phyloP scores from a whole-genome alignment of 1,140 invertebrate genomes.

The Nylanderia fulva region DNA sequence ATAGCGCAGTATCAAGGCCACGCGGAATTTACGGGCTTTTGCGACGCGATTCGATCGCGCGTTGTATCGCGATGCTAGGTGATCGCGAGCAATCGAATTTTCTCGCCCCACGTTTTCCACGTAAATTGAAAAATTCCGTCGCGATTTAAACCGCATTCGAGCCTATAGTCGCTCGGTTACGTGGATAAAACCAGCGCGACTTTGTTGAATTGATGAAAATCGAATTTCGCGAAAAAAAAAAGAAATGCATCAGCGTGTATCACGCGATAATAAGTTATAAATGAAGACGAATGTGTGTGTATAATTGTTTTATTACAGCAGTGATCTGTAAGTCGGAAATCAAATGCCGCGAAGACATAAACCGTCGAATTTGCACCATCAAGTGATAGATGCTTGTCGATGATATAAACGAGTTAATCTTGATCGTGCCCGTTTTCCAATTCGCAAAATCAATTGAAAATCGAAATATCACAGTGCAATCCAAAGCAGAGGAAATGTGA shows the following conservation, averaged over 20 bases:
- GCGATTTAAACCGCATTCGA: constrained; percentile 41
- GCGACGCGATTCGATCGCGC: neutral
- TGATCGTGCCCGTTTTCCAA: neutral
- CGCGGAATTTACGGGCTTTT: constrained; percentile 39
- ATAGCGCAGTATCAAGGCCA: constrained; percentile 21
- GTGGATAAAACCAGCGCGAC: neutral
- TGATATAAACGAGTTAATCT: constrained; percentile 46
- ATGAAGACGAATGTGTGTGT: neutral
- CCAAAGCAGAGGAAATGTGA: constrained; percentile 30
- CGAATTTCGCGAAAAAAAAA: neutral
- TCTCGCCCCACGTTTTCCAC: constrained; percentile 50
- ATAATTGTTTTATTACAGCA: neutral
- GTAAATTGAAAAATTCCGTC: constrained; percentile 54
- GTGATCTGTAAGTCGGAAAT: neutral
- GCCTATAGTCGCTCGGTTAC: constrained; percentile 50
- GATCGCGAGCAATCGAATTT: constrained; percentile 45
- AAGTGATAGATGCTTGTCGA: neutral
- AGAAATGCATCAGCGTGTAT: no score
- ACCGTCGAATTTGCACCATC: neutral
- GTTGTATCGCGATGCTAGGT: neutral
- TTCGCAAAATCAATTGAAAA: constrained; percentile 34
- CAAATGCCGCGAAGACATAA: neutral
- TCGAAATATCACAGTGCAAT: constrained; percentile 40
- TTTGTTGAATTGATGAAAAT: neutral
- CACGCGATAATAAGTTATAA: neutral